Base-by-base conservation (phyloP, 2,888 invertebrate species). In the Euspilapteryx auroguttella region DNA sequence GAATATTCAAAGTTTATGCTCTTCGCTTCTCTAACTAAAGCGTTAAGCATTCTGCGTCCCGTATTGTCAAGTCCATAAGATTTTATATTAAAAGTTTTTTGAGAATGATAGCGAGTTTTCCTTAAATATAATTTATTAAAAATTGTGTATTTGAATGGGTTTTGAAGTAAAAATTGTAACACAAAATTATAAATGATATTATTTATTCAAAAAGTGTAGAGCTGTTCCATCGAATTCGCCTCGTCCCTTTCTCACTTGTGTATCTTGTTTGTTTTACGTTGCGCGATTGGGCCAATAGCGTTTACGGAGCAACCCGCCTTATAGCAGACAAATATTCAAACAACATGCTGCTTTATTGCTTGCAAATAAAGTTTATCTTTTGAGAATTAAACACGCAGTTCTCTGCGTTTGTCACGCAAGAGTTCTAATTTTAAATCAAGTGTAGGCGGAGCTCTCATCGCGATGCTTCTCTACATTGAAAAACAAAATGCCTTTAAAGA, bases 381-480 rank as follows among this genome's bases (percentile, higher is more conserved):
- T 69, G 61, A 62, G 48, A 56, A 61, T 71, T 59, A 63, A 65
- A 68, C 61, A 61, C 50, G 47, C 57, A 62, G 66, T 63, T 69
- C 62, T 65, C 68, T 68, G 69, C 73, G 69, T 73, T 71, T 71
- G 71, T 73, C 71, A 73, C 55, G 69, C 68, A 64, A 69, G 69
- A 66, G 68, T 75, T 75, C 73, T 71, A 73, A 75, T 75, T 75
- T 75, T 71, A 73, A 75, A 73, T 66, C 68, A 66, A 71, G 73
- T 69, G 75, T 75, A 75, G 75, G 75, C 75, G 75, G 75, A 68
- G 75, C 65, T 62, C 61, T 63, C 47, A 47, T 56, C 62, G 59
- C 45, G 52, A 57, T 63, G 66, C 64, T 69, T 66, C n/a, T n/a
- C 64, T 61, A 56, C 62, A 71, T 66, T 68, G 65, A 69, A 69